These are phyloP conservation scores for Danio choprae DNA, from an alignment of 2,797 vertebrate species.

Conservation along the genomic window DNA sequence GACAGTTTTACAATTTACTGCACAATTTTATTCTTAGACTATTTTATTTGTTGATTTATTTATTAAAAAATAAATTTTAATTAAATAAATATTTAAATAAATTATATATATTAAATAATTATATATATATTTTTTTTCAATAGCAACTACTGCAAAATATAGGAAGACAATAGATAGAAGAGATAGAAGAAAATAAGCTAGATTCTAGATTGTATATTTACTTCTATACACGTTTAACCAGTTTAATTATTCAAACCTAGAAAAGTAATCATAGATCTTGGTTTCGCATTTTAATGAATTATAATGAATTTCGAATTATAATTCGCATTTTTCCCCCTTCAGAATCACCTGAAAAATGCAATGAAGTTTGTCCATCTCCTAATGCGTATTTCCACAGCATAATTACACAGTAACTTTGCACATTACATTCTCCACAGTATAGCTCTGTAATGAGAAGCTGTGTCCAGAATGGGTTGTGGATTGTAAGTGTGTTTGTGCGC, in stretches of 20 bases:
- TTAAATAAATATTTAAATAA: too few species aligned
- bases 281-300: neutral
- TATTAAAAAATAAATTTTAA: too few species aligned
- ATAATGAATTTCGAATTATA: too few species aligned
- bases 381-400: neutral
- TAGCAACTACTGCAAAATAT: too few species aligned
- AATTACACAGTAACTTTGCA: neutral
- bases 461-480: constrained; percentile 16
- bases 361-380: neutral
- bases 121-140: too few species aligned
- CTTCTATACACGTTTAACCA: neutral
- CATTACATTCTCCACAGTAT: neutral
- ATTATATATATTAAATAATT: too few species aligned
- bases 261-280: neutral
- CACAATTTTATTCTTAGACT: too few species aligned
- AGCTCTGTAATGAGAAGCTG: constrained; percentile 9
- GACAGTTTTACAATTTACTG: too few species aligned
- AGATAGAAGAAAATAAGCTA: too few species aligned
- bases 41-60: too few species aligned
- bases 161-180: too few species aligned
- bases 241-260: neutral
- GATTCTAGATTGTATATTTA: neutral
- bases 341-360: neutral
- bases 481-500: constrained; percentile 8
- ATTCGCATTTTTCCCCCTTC: neutral